Evolutionary conservation across 2,797 vertebrate genomes (phyloP).

Genomic region (Sciurus carolinensis): DNA sequence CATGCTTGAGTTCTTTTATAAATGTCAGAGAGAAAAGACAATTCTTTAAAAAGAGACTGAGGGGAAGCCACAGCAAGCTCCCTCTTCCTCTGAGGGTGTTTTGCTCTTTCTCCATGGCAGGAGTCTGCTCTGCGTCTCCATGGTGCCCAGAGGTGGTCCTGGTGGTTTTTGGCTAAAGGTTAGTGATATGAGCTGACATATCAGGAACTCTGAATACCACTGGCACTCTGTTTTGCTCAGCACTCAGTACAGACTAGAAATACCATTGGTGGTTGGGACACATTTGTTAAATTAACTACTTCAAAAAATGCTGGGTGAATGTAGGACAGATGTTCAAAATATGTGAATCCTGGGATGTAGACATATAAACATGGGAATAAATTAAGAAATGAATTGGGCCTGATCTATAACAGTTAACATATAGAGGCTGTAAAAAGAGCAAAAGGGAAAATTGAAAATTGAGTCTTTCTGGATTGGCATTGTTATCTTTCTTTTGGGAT

Average conservation of each 20-base stretch:
- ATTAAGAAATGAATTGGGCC: neutral
- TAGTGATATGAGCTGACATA: neutral
- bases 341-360: neutral
- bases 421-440: neutral
- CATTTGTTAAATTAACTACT: conserved; percentile 36
- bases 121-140: neutral
- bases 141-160: neutral
- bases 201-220: neutral
- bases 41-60: neutral
- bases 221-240: neutral
- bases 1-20: neutral
- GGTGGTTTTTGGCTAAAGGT: neutral
- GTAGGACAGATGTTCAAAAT: neutral
- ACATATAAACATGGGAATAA: neutral
- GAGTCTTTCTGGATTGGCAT: neutral
- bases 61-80: neutral
- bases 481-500: neutral
- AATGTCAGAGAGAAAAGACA: neutral
- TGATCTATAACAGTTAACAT: neutral
- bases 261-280: neutral
- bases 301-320: neutral
- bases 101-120: neutral
- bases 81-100: neutral
- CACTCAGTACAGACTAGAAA: neutral
- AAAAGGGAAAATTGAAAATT: conserved; percentile 35